Conservation (phyloP, 2,797 vertebrate genomes). For the Sitta carolinensis region DNA sequence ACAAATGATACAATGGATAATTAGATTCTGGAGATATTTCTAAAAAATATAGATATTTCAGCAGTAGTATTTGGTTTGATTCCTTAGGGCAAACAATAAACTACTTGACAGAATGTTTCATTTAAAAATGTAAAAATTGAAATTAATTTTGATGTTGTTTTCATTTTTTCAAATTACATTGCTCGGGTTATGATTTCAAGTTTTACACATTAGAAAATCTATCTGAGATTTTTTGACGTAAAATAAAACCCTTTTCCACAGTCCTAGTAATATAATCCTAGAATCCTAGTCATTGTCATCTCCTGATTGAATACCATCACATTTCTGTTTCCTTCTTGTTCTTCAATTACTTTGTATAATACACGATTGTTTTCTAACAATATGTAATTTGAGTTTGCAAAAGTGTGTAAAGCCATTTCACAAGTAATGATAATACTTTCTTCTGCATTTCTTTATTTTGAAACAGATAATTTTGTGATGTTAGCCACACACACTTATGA, state of each 20-base stretch:
- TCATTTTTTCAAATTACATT: background rate
- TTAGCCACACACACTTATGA: background rate
- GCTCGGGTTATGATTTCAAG: background rate
- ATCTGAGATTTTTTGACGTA: background rate
- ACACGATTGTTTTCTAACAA: background rate
- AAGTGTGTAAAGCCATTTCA: background rate
- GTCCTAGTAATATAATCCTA: background rate
- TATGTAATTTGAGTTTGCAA: background rate
- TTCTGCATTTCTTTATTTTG: background rate
- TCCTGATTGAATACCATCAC: background rate
- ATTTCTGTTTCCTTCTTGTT: background rate
- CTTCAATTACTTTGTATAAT: background rate
- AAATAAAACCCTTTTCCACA: background rate
- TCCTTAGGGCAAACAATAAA: background rate
- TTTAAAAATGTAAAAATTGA: background rate
- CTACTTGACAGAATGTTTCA: background rate
- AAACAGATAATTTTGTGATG: background rate
- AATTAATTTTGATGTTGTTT: background rate
- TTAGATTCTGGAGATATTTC: background rate
- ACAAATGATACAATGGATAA: background rate
- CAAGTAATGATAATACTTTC: background rate
- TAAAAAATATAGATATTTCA: background rate
- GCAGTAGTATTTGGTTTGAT: background rate
- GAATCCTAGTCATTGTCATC: background rate
- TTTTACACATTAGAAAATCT: background rate